Evolutionary conservation across 2,113 vertebrate species (phyloP).

Genomic region (Gymnarchus niloticus): DNA sequence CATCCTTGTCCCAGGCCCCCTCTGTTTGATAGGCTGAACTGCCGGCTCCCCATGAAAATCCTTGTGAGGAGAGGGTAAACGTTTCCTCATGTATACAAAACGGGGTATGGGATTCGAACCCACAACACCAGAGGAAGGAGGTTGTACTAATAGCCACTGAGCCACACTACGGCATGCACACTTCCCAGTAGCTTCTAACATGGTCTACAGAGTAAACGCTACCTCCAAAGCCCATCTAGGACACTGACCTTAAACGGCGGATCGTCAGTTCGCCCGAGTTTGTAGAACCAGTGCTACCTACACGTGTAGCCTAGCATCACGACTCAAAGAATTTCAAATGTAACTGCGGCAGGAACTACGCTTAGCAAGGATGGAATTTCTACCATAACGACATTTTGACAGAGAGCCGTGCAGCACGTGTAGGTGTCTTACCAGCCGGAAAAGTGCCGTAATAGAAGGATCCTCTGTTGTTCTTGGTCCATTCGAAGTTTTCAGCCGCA

Average conservation of each 20-base stretch:
- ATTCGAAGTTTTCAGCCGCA: constrained; percentile 65
- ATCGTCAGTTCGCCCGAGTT: no score
- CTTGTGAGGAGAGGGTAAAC: constrained; percentile 45
- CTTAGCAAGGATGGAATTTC: background rate
- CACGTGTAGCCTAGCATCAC: background rate
- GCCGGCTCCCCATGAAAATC: constrained; percentile 88
- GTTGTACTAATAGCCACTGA: background rate
- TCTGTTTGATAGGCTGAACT: constrained; percentile 92
- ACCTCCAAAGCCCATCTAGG: no score
- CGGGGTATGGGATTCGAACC: background rate
- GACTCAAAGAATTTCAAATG: background rate
- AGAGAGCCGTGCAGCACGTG: background rate
- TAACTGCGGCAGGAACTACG: background rate
- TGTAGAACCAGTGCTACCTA: no score
- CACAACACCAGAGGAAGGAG: no score
- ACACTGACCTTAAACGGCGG: background rate
- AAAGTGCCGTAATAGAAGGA: constrained; percentile 92
- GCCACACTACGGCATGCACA: background rate
- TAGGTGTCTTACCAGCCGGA: constrained; percentile 69
- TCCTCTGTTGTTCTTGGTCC: constrained; percentile 73
- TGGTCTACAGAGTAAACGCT: no score
- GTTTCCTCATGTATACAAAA: no score
- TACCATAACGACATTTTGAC: background rate
- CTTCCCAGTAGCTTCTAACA: background rate
- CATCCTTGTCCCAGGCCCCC: constrained; percentile 88